Evolutionary conservation across 2,888 invertebrate species (phyloP), one percentile per base, ranked within the genome.

Genomic region (Epiblema foenella): DNA sequence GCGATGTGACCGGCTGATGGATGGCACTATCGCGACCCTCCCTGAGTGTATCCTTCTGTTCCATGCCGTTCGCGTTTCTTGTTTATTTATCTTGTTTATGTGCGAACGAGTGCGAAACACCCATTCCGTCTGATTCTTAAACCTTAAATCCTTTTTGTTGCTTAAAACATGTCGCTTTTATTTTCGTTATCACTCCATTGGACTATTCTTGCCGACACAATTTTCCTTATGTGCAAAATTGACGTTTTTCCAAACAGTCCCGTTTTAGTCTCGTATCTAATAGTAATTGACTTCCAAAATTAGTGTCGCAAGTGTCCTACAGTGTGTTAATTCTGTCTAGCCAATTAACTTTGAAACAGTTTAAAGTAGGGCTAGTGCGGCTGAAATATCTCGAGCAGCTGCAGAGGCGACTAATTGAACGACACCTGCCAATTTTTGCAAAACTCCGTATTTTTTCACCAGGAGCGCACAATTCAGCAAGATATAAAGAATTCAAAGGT

Each of bases 1-100:
- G 87, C 83, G 85, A 90, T 89, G 91, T 88, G 90, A 88, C 90
- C 90, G 87, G 77, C 87, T 91, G 93, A 93, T 91, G 89, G 91
- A 93, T 93, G 88, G 89, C 87, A 85, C 90, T 88, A 89, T 89
- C 89, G 85, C 85, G 84, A 86, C 91, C 90, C 90, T 88, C 82
- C 84, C 83, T 79, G 82, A 79, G 81, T 81, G 79, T 84, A 84
- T 89, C 89, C 89, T 89, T 84, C 89, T 88, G 87, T 85, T 85
- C 83, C 79, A 84, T 84, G 83, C 82, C 80, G 82, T 82, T 80
- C 83, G 79, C 79, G 80, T 82, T 85, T 85, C 80, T 91, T 89
- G 88, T 90, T 91, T 93, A 92, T 93, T 92, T 90, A 92, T 88
- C 87, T 89, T 89, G 90, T 92, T 92, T 92, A 90, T 91, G 91